These are phyloP conservation scores for Caenorhabditis sp. DNA, from an alignment of 2,888 invertebrate species.

Conservation along the genomic window DNA sequence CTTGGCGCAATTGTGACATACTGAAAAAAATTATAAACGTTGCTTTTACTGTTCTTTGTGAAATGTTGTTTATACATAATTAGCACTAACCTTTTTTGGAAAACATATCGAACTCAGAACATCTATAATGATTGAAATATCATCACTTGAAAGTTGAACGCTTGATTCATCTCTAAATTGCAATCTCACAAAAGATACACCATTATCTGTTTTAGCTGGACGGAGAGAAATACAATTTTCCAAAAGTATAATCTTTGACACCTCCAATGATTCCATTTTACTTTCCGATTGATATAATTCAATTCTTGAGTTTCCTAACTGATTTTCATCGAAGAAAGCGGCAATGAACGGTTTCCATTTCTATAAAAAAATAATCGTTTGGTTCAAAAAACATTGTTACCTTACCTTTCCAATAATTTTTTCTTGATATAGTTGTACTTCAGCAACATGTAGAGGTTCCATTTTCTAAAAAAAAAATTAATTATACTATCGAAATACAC, in stretches of 20 bases:
- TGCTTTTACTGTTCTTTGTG: neutral
- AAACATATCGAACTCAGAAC: conserved; percentile 30
- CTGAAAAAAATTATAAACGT: conserved; percentile 26
- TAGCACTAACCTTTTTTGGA: conserved; percentile 25
- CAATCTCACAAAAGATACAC: conserved; percentile 22
- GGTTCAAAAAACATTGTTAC: neutral
- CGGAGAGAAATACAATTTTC: conserved; percentile 26
- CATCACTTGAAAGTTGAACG: conserved; percentile 35
- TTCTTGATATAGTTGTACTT: conserved; percentile 33
- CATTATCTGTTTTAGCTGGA: conserved; percentile 32
- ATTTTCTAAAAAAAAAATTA: conserved; percentile 5
- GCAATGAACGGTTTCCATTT: conserved; percentile 39
- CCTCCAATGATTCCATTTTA: conserved; percentile 16
- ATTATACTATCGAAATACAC: neutral
- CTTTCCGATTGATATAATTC: conserved; percentile 29
- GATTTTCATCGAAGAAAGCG: conserved; percentile 24
- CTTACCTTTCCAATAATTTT: conserved; percentile 35
- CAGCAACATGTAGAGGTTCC: conserved; percentile 30
- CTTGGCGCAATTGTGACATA: conserved; percentile 50
- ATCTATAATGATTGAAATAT: conserved; percentile 23
- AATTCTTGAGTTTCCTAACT: conserved; percentile 32
- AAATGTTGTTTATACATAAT: neutral
- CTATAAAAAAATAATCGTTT: conserved; percentile 7
- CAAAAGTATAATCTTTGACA: conserved; percentile 21
- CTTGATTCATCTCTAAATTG: conserved; percentile 22